Percentiles rank a stretch among this genome's conserved stretches.
Evolutionary conservation across 2,113 vertebrate species (phyloP).

Genomic region (Microcebus griseorufus): DNA sequence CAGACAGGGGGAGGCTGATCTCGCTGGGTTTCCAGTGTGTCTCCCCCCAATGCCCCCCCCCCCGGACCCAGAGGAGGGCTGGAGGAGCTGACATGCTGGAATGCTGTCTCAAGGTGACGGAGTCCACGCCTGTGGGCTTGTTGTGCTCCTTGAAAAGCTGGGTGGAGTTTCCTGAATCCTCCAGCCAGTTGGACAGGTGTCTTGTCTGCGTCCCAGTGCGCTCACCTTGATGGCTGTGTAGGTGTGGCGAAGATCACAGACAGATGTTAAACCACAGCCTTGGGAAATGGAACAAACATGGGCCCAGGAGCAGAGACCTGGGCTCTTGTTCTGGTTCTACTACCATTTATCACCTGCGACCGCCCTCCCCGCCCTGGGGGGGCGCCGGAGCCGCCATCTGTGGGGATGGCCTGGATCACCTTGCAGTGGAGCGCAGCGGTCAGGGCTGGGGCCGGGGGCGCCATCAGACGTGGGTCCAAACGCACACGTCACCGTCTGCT

Average conservation of each 20-base stretch:
- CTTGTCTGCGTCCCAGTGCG: fast-evolving
- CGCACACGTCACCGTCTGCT: fast-evolving
- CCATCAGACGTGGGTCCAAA: background rate
- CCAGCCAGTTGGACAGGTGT: background rate
- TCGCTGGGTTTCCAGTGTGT: background rate
- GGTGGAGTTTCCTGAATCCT: background rate
- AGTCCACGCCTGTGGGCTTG: fast-evolving
- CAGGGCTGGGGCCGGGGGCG: too few relatives aligned
- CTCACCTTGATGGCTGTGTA: background rate
- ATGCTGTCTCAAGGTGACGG: background rate
- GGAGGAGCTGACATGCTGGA: background rate
- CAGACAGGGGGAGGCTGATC: background rate
- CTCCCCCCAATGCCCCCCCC: background rate
- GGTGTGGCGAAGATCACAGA: background rate
- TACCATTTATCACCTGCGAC: background rate
- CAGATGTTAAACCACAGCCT: background rate
- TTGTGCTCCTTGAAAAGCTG: background rate
- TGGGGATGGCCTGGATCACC: background rate
- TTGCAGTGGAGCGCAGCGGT: background rate
- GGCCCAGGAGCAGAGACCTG: background rate
- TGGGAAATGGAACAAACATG: background rate
- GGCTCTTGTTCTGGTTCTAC: background rate
- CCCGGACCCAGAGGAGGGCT: background rate
- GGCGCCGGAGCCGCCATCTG: background rate
- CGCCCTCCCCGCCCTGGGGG: fast-evolving